Base-by-base conservation (phyloP, 2,113 vertebrate species). In the Nicator chloris region DNA sequence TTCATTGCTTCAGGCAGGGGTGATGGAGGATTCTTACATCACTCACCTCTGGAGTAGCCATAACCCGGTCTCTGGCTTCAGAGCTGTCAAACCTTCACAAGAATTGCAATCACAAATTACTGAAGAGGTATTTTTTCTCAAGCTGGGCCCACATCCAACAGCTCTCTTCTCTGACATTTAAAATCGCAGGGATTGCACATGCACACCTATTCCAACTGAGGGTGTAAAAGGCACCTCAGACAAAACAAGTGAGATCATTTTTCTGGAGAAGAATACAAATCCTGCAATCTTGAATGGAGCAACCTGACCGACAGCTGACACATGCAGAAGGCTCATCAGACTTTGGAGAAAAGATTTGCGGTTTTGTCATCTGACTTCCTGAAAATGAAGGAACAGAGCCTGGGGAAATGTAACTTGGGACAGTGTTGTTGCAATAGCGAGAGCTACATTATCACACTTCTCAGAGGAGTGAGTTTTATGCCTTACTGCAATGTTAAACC, bases 141-240 rank as follows among this genome's bases (percentile, higher is more conserved):
- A 82, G 57, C 42, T 72, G 50, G 72, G 45, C 66, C 26, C 11
- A 22, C 17, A 69, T 69, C n/a, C 53, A 65, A 26, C 63, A 54
- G 14, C 23, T 68, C 59, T 76, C 21, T 75, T 91, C 56, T 80
- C 11, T 88, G 75, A 60, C 44, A 72, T 56, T 21, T 72, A 60
- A 49, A 82, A 35, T 17, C 15, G 6, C n/a, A 69, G 86, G 54
- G 49, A 50, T 39, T 88, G 59, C 71, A 59, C 9, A 26, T 15
- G 6, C 49, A 68, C n/a, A 53, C 0, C 6, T 59, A 33, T 19
- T 51, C 39, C 53, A 75, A 9, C n/a, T 0, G 2, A 9, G 54
- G 57, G 17, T 2, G 3, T 68, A 78, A 81, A 88, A 78, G 44
- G 37, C n/a, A 80, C 27, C n/a, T 31, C 35, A 60, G 70, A 89